These are phyloP conservation scores for Kradibia gibbosae DNA, from an alignment of 1,140 invertebrate genomes.

Conservation along the genomic window DNA sequence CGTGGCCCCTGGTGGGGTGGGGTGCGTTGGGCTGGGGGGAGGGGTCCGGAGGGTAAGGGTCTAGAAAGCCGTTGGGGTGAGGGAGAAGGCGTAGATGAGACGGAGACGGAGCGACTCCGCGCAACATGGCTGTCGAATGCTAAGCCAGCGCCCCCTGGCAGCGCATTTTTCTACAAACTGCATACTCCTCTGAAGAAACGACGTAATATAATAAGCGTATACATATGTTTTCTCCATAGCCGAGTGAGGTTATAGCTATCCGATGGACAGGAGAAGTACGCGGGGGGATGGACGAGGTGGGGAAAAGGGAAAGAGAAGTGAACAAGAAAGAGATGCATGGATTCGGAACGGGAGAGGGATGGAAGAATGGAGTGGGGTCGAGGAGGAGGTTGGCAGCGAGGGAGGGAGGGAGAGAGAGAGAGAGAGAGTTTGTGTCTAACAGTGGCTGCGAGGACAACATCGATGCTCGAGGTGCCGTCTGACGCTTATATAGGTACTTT, in stretches of 20 bases:
- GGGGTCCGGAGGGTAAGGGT: slow-evolving; percentile 26
- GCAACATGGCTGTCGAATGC: slow-evolving; percentile 64
- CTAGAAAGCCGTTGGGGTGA: slow-evolving; percentile 34
- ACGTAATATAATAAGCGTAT: slow-evolving; percentile 12
- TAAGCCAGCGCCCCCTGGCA: slow-evolving; percentile 66
- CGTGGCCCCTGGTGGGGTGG: too few species aligned
- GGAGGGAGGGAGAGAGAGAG: neutral
- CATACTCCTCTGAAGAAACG: neutral
- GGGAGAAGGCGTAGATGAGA: slow-evolving; percentile 25
- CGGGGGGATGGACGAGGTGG: neutral
- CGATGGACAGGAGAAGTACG: neutral
- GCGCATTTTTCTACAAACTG: slow-evolving; percentile 62
- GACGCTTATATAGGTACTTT: neutral
- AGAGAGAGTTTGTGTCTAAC: neutral
- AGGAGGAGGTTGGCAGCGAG: neutral
- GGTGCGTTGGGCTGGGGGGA: slow-evolving; percentile 24
- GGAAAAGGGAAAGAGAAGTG: too few species aligned
- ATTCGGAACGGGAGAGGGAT: neutral
- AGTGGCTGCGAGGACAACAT: neutral
- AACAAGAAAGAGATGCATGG: neutral
- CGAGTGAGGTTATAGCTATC: neutral
- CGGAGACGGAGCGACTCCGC: neutral
- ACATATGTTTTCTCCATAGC: neutral
- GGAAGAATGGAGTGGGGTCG: neutral
- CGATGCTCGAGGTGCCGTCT: neutral